Evolutionary conservation across 2,888 invertebrate species (phyloP).

Genomic region (Abrostola tripartita): DNA sequence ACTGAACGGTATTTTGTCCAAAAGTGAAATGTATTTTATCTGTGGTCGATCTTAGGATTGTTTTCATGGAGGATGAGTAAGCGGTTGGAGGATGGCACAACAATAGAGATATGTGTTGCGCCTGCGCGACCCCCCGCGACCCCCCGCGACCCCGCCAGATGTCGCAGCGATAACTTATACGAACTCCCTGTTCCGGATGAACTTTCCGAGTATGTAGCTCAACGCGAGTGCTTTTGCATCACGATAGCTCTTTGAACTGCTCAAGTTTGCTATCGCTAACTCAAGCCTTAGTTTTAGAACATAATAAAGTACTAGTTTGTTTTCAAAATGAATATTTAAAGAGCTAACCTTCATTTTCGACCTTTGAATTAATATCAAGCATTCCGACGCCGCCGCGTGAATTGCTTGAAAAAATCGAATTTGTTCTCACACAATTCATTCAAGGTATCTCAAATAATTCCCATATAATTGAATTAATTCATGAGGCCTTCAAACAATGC

Average conservation of each 20-base stretch:
- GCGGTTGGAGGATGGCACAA: conserved; percentile 57
- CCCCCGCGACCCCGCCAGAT: conserved; percentile 39
- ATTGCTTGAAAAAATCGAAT: conserved; percentile 20
- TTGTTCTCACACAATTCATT: conserved; percentile 30
- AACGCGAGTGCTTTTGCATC: conserved; percentile 17
- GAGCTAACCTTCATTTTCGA: conserved; percentile 25
- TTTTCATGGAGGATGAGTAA: conserved; percentile 80
- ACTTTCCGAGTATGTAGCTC: conserved; percentile 40
- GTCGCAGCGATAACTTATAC: conserved; percentile 34
- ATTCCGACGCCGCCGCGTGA: conserved; percentile 14
- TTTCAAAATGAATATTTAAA: conserved; percentile 6
- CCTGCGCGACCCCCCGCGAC: conserved; percentile 26
- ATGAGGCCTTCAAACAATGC: conserved; percentile 38
- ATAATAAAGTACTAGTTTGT: neutral
- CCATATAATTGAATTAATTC: conserved; percentile 42
- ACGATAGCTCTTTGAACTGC: conserved; percentile 22
- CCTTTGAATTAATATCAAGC: conserved; percentile 17
- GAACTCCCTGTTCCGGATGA: conserved; percentile 29
- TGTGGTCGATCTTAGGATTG: conserved; percentile 66
- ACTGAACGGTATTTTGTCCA: conserved; percentile 69
- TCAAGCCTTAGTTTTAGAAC: conserved; percentile 6
- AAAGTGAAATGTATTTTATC: conserved; percentile 73
- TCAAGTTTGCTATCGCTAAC: neutral
- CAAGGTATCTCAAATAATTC: conserved; percentile 34
- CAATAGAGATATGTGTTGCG: conserved; percentile 48